Conservation (phyloP, 2,113 vertebrate species). For the Felis chaus region DNA sequence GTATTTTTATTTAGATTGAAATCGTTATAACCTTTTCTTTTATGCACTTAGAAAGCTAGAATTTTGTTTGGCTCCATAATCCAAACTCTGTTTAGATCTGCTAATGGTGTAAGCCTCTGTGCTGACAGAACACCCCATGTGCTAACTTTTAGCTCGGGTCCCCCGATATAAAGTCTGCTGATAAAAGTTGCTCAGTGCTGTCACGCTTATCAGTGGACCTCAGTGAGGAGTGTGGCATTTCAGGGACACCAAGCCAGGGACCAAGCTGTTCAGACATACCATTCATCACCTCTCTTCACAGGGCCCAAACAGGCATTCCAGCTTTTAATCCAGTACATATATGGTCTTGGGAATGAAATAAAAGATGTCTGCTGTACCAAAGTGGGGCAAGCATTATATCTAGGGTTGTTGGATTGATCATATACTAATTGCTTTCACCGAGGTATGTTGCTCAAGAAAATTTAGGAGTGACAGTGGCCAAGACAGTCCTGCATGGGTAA, state of each 20-base stretch:
- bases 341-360: constrained; percentile 28
- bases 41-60: background rate
- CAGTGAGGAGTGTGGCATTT: constrained; percentile 80
- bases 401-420: background rate
- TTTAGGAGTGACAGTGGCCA: background rate
- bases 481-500: background rate
- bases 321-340: constrained; percentile 55
- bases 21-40: constrained; percentile 29
- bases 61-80: background rate
- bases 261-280: constrained; percentile 64
- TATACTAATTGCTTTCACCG: background rate
- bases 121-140: constrained; percentile 80
- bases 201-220: constrained; percentile 75
- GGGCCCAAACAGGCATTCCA: constrained; percentile 36
- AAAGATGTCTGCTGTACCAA: background rate
- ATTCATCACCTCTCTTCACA: constrained; percentile 67
- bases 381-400: background rate
- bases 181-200: constrained; percentile 69
- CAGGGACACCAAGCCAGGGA: constrained; percentile 75
- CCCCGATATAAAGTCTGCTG: constrained; percentile 63
- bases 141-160: constrained; percentile 72
- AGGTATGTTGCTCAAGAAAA: constrained; percentile 19
- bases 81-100: background rate
- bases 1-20: constrained; percentile 29
- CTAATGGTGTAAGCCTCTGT: constrained; percentile 19